Base-by-base conservation (phyloP, 2,888 invertebrate species). In the Luffia ferchaultella region DNA sequence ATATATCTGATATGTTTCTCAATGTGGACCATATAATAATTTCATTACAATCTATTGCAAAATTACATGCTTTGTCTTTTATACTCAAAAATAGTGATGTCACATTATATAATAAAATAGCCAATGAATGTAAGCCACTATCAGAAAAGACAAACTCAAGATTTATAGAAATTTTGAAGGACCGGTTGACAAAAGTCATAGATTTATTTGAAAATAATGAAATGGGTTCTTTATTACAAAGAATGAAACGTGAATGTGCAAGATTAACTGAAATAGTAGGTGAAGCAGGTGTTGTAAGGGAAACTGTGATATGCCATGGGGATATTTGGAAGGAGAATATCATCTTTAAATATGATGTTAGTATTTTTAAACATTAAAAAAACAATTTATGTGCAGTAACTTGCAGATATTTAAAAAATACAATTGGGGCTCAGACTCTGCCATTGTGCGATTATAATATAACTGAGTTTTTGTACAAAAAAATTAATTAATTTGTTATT, bases 301-400 rank as follows among this genome's bases (percentile, higher is more conserved):
- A 59, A 42, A 62, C 63, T 16, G 78, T 76, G 53, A 60, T 83
- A 49, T 76, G 79, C 54, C 83, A 83, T 59, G 80, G 80, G 19
- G 83, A 83, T 60, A 70, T 79, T 41, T 83, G 83, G 83, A 82
- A 80, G 58, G 82, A 80, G 60, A 83, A 83, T 55, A 68, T 82
- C 50, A 59, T 83, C 17, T 83, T 66, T 61, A 69, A 73, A 58
- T 79, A 80, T 65, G 57, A 73, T 71, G 80, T 78, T 60, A 52
- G 52, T 50, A 43, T 54, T 18, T 18, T 30, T 17, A 15, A 20
- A n/a, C n/a, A n/a, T n/a, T n/a, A n/a, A n/a, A n/a, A n/a, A n/a
- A n/a, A n/a, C n/a, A n/a, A n/a, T n/a, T n/a, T n/a, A n/a, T n/a
- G n/a, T n/a, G n/a, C n/a, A n/a, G n/a, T n/a, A n/a, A n/a, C n/a